A percentile compares a stretch with the other conserved stretches of the same genome.
These are phyloP conservation scores for Hylaeus volcanicus DNA, from an alignment of 1,140 invertebrate genomes.

Conservation along the genomic window DNA sequence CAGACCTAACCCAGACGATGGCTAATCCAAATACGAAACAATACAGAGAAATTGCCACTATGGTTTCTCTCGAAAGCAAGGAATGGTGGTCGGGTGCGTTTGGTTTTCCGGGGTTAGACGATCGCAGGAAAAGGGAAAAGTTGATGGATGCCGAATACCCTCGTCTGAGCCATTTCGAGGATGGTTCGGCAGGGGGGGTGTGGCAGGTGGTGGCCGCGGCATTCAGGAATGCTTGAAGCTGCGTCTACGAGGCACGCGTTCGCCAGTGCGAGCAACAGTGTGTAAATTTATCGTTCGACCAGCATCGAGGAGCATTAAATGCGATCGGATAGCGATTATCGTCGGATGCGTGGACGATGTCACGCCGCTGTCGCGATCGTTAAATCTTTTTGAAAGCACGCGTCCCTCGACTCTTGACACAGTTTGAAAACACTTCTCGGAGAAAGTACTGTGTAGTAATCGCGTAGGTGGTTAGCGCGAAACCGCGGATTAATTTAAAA, in stretches of 20 bases:
- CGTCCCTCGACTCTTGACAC: slow-evolving; percentile 12
- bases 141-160: too few relatives aligned
- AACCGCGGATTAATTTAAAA: slow-evolving; percentile 58
- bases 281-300: slow-evolving; percentile 35
- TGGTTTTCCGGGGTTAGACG: too few relatives aligned
- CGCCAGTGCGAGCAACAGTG: not conserved
- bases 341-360: too few relatives aligned
- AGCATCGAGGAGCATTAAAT: slow-evolving; percentile 14
- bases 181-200: not conserved
- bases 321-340: not conserved
- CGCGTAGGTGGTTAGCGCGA: slow-evolving; percentile 36
- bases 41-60: too few relatives aligned
- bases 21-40: too few relatives aligned
- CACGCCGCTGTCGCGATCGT: not conserved
- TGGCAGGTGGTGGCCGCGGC: slow-evolving; percentile 20
- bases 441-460: not conserved
- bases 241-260: not conserved
- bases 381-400: too few relatives aligned
- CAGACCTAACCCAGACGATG: too few relatives aligned
- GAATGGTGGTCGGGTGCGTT: too few relatives aligned
- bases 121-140: too few relatives aligned
- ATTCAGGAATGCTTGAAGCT: slow-evolving; percentile 3
- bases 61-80: too few relatives aligned
- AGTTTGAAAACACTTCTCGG: not conserved
- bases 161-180: too few relatives aligned